Percentiles rank a stretch among this genome's conserved stretches.
These are phyloP conservation scores for Datnioides undecimradiatus DNA, from an alignment of 2,113 vertebrate species.

Conservation along the genomic window DNA sequence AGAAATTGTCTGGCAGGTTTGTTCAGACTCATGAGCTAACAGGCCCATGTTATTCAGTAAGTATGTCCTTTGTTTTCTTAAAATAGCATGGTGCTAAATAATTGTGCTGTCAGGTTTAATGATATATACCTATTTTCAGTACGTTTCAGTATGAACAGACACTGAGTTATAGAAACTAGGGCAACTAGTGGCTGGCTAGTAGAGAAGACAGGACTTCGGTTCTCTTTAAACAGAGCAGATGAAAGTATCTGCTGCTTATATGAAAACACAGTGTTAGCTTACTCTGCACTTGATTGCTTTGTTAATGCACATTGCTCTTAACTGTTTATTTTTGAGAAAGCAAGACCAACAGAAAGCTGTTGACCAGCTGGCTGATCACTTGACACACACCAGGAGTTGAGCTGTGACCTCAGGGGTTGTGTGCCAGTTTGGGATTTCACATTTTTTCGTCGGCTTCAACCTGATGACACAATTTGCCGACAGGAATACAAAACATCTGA, in stretches of 20 bases:
- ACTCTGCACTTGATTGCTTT: not conserved
- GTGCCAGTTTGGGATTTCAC: not conserved
- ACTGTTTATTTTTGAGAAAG: not conserved
- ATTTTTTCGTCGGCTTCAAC: not conserved
- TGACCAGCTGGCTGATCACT: slow-evolving; percentile 19
- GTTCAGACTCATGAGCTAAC: not conserved
- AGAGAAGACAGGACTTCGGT: not conserved
- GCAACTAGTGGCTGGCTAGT: not conserved
- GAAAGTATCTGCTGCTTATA: not conserved
- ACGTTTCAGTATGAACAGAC: not conserved
- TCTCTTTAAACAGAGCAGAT: not conserved
- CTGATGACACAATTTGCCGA: not conserved
- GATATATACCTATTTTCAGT: not conserved
- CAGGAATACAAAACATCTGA: not conserved
- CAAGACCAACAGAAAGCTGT: not conserved
- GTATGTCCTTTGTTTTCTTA: not conserved
- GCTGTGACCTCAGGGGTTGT: not conserved
- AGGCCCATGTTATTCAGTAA: not conserved
- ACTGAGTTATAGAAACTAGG: not conserved
- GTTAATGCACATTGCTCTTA: not conserved
- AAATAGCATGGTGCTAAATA: not conserved
- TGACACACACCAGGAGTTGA: not conserved
- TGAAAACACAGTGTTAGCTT: not conserved
- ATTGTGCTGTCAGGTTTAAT: not conserved
- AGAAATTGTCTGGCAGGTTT: not conserved